Conservation (phyloP, 1,140 invertebrate genomes). For the Lamellibrachia luymesi region DNA sequence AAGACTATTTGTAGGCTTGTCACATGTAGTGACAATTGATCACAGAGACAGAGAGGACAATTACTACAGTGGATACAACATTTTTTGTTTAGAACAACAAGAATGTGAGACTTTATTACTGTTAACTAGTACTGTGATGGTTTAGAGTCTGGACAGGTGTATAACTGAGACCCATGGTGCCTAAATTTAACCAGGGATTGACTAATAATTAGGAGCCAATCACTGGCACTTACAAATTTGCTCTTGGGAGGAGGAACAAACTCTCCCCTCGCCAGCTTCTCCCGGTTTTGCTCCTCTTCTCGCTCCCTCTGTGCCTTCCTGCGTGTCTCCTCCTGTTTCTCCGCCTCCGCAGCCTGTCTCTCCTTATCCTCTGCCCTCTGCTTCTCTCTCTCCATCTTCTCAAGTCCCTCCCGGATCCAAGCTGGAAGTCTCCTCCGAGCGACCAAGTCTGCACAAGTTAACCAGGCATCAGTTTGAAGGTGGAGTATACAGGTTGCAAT, state of each 20-base stretch:
- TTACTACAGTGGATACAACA: no score
- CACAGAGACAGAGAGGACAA: no score
- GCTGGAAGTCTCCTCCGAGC: conserved; percentile 87
- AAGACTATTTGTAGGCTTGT: no score
- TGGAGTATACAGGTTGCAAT: not conserved
- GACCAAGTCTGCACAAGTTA: conserved; percentile 68
- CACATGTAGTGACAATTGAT: no score
- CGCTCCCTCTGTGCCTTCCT: conserved; percentile 39
- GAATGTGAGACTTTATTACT: no score
- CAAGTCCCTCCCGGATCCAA: conserved; percentile 90
- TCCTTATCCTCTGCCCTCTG: conserved; percentile 76
- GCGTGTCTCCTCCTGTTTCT: conserved; percentile 64
- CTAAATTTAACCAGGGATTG: conserved; percentile 12
- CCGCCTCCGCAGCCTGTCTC: conserved; percentile 90
- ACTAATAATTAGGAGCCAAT: conserved; percentile 17
- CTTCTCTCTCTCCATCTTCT: not conserved
- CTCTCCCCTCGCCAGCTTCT: conserved; percentile 60
- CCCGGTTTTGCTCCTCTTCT: conserved; percentile 37
- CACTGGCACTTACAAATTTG: conserved; percentile 74
- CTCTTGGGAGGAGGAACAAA: conserved; percentile 68
- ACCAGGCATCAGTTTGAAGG: not conserved
- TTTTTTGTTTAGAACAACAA: no score
- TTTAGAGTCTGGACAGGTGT: no score
- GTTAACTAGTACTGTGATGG: no score
- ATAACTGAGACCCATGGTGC: not conserved